phyloP scores from a whole-genome alignment of 2,113 vertebrate genomes.

The Tachysurus vachellii region DNA sequence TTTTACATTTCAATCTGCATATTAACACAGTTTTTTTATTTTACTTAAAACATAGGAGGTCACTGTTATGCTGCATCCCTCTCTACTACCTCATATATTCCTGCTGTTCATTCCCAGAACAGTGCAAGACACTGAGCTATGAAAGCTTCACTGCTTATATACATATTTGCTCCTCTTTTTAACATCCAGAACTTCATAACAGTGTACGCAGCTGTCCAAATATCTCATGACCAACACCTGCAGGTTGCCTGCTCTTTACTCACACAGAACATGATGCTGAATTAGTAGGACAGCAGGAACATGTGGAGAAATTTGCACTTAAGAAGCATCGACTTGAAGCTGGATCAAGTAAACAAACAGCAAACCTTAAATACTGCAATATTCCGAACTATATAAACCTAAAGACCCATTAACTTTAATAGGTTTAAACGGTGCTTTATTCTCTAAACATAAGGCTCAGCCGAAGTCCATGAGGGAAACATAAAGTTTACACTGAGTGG shows the following conservation, averaged over 20 bases:
- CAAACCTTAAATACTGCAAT: not conserved
- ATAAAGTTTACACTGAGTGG: not conserved
- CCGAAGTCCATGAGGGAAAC: not conserved
- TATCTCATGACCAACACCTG: not conserved
- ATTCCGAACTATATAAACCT: not conserved
- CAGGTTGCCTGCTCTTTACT: not conserved
- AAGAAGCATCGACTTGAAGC: not conserved
- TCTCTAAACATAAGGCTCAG: not conserved
- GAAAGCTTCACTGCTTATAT: too few relatives aligned
- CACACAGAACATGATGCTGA: not conserved
- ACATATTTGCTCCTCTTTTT: not conserved
- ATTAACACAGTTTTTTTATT: not conserved
- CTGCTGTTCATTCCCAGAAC: not conserved
- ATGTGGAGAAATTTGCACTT: not conserved
- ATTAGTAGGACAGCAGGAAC: not conserved
- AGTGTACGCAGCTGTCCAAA: constrained; percentile 26
- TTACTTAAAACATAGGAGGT: not conserved
- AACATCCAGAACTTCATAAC: not conserved
- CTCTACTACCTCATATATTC: not conserved
- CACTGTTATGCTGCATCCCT: not conserved
- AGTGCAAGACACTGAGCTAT: not conserved
- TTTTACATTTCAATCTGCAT: too few relatives aligned
- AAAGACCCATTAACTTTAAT: not conserved
- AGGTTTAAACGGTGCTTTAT: not conserved
- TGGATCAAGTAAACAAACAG: not conserved